A percentile compares a stretch with the other conserved stretches of the same genome.
phyloP scores from a whole-genome alignment of 2,888 invertebrate species.

The Pyrrhia umbra region DNA sequence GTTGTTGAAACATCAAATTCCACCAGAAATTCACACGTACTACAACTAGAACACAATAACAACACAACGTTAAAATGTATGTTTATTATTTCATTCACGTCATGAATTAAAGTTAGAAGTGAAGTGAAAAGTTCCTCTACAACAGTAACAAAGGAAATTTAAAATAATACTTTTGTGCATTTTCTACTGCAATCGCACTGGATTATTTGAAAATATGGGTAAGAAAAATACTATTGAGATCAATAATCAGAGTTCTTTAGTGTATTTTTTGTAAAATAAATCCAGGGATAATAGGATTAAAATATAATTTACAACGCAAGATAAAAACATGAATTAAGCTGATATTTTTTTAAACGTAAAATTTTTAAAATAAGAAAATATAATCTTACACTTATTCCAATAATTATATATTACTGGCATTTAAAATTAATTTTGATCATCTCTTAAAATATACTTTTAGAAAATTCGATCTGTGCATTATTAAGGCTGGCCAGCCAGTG shows the following conservation, averaged over 20 bases:
- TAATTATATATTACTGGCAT: slow-evolving; percentile 16
- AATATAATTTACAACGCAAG: slow-evolving; percentile 1
- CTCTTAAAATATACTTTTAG: neutral
- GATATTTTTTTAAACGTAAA: slow-evolving; percentile 6
- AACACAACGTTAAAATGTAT: slow-evolving; percentile 8
- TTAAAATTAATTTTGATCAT: neutral
- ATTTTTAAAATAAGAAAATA: slow-evolving; percentile 1
- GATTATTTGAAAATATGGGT: slow-evolving; percentile 21
- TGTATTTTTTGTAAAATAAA: neutral
- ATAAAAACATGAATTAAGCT: slow-evolving; percentile 18
- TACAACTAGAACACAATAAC: slow-evolving; percentile 6
- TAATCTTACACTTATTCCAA: slow-evolving; percentile 16
- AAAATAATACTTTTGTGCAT: slow-evolving; percentile 13
- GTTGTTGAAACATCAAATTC: neutral
- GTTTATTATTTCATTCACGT: slow-evolving; percentile 40
- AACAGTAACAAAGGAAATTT: slow-evolving; percentile 27
- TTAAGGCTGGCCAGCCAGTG: neutral
- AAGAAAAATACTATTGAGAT: neutral
- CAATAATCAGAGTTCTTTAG: neutral
- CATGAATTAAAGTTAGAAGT: slow-evolving; percentile 29
- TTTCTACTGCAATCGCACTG: slow-evolving; percentile 19
- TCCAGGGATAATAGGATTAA: slow-evolving; percentile 5
- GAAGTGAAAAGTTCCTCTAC: slow-evolving; percentile 32
- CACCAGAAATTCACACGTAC: slow-evolving; percentile 1
- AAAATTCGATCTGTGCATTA: slow-evolving; percentile 2